Evolutionary conservation across 23 tunicate genomes (phyloP).

Genomic region (Ascidia mentula): DNA sequence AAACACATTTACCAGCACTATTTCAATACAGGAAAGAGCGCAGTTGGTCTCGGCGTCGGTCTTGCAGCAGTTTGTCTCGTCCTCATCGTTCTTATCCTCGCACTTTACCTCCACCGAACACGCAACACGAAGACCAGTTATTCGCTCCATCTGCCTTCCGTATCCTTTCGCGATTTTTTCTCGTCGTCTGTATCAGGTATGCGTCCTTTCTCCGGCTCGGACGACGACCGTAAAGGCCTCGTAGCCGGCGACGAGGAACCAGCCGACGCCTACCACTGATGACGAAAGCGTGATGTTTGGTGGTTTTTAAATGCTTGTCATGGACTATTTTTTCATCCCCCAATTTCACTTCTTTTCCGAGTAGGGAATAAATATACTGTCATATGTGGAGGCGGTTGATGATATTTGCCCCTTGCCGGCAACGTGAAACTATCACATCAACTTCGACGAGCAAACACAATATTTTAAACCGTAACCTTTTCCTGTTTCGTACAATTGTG

Average conservation of each 20-base stretch:
- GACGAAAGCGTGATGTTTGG: neutral
- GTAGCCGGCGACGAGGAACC: conserved; percentile 36
- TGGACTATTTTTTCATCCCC: neutral
- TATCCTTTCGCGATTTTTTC: conserved; percentile 70
- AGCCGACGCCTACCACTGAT: conserved; percentile 8
- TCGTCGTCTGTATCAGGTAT: conserved; percentile 10
- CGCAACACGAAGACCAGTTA: conserved; percentile 29
- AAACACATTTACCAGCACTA: too few species aligned
- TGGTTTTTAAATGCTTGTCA: too few species aligned
- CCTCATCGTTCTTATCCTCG: conserved; percentile 25
- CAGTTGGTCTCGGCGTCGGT: conserved; percentile 51
- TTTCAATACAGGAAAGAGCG: too few species aligned
- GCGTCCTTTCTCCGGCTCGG: conserved; percentile 4
- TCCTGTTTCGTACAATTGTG: neutral
- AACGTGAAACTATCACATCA: too few species aligned
- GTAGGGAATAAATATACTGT: neutral
- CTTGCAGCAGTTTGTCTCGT: conserved; percentile 33
- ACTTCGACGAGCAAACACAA: too few species aligned
- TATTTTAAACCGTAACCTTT: too few species aligned
- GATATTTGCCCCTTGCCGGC: too few species aligned
- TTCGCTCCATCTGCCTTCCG: conserved; percentile 56
- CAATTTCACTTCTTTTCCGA: neutral
- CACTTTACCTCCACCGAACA: conserved; percentile 6
- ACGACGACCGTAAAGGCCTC: conserved; percentile 43
- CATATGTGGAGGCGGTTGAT: too few species aligned